phyloP scores from a whole-genome alignment of 92 coral and sea anemone genomes.

The Zoanthus solanderi region DNA sequence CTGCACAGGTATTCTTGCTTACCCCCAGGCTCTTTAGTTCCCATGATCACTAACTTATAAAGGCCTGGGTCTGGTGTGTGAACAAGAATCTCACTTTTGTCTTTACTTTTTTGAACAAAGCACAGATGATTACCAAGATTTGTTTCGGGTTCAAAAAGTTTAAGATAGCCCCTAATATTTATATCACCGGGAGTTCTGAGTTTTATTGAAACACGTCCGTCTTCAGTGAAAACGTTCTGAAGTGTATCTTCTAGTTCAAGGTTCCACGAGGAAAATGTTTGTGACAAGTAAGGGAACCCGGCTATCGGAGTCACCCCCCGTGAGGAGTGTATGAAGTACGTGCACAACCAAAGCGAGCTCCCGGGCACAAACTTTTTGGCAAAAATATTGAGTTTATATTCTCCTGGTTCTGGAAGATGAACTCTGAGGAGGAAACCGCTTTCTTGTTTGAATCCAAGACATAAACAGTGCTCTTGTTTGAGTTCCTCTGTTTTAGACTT shows the following conservation, averaged over 20 bases:
- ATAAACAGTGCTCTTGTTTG: conserved; percentile 60
- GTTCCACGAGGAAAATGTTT: conserved; percentile 59
- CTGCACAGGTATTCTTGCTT: conserved; percentile 75
- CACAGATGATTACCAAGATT: conserved; percentile 73
- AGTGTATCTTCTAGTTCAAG: conserved; percentile 61
- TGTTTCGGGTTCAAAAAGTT: conserved; percentile 57
- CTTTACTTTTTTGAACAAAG: conserved; percentile 54
- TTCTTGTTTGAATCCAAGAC: conserved; percentile 64
- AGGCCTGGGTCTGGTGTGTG: conserved; percentile 78
- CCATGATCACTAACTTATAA: conserved; percentile 73
- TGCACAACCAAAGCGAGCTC: conserved; percentile 65
- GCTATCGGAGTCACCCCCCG: conserved; percentile 67
- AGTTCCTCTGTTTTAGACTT: conserved; percentile 53
- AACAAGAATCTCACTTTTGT: conserved; percentile 55
- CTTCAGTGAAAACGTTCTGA: conserved; percentile 73
- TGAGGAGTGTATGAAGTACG: conserved; percentile 73
- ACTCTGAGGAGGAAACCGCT: conserved; percentile 64
- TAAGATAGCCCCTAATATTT: conserved; percentile 64
- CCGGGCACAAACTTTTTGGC: conserved; percentile 57
- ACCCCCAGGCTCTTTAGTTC: conserved; percentile 50
- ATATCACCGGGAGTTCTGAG: conserved; percentile 69
- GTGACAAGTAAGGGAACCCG: conserved; percentile 76
- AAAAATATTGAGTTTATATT: conserved; percentile 72
- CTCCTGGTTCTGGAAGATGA: conserved; percentile 80
- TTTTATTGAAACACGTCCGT: conserved; percentile 70